A percentile compares a stretch with the other conserved stretches of the same genome.
Conservation (phyloP, 30 jellyfish, hydroid and myxozoan species). For the Hydractinia echinata region DNA sequence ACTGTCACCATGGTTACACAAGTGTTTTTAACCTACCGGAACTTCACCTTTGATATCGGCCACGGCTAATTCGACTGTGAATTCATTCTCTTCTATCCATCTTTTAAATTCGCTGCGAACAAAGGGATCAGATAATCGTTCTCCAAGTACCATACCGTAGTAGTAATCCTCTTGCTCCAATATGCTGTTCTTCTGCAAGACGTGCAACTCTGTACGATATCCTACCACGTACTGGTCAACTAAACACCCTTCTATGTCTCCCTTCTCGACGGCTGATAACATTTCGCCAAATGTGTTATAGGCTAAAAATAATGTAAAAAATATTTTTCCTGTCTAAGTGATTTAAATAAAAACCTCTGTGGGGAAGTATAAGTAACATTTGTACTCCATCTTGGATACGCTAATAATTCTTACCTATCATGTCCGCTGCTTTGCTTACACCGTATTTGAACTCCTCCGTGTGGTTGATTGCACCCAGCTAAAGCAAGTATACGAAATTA, state of each 20-base stretch:
- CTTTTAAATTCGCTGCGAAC: background rate
- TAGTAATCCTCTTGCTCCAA: background rate
- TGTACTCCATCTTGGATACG: background rate
- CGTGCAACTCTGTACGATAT: background rate
- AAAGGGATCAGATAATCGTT: background rate
- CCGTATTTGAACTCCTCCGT: conserved; percentile 10
- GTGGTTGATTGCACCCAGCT: conserved; percentile 22
- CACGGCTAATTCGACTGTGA: background rate
- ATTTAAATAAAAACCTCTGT: too few species aligned
- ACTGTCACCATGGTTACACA: too few species aligned
- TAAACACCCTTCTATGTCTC: background rate
- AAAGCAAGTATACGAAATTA: background rate
- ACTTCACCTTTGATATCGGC: background rate
- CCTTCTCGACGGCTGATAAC: conserved; percentile 5
- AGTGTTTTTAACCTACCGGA: conserved; percentile 11
- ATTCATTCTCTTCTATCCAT: background rate
- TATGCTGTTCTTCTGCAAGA: background rate
- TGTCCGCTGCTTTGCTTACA: background rate
- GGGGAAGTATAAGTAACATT: too few species aligned
- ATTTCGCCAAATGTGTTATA: background rate
- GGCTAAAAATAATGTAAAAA: background rate
- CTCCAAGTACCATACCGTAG: conserved; percentile 29
- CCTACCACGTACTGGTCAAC: conserved; percentile 31
- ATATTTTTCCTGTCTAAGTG: too few species aligned
- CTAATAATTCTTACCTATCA: background rate